Percentiles rank a stretch among this genome's conserved stretches.
phyloP scores from a whole-genome alignment of 2,113 vertebrate genomes.

The Poeciliopsis prolifica region DNA sequence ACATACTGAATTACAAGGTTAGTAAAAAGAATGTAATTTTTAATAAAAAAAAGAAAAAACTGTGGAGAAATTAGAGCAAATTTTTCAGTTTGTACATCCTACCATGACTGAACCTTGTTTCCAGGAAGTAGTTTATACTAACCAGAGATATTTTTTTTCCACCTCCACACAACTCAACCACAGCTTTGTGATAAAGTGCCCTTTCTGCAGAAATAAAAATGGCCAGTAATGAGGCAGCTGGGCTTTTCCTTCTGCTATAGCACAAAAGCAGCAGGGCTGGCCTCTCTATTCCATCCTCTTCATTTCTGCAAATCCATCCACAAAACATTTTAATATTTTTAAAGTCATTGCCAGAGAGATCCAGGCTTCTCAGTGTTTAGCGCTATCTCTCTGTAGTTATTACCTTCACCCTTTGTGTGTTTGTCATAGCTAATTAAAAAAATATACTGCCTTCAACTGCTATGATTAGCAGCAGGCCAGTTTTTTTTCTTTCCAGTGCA shows the following conservation, averaged over 20 bases:
- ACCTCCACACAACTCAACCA: constrained; percentile 2
- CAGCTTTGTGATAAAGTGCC: constrained; percentile 15
- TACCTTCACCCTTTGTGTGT: constrained; percentile 25
- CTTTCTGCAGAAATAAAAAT: constrained; percentile 8
- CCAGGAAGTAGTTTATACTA: constrained; percentile 1
- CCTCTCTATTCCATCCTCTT: background rate
- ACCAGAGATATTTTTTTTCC: constrained; percentile 18
- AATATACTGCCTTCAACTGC: constrained; percentile 4
- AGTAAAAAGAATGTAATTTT: too few species aligned
- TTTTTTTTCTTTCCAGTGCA: background rate
- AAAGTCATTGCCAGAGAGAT: constrained; percentile 10
- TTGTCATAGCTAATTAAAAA: constrained; percentile 31
- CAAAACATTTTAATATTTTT: constrained; percentile 43
- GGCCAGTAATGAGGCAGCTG: background rate
- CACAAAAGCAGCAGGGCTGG: constrained; percentile 5
- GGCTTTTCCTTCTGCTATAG: background rate
- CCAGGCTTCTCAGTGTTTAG: background rate
- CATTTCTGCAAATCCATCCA: constrained; percentile 17
- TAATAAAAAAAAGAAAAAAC: background rate
- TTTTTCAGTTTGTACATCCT: background rate
- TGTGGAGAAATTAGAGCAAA: background rate
- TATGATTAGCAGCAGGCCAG: constrained; percentile 3
- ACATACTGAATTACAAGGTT: background rate
- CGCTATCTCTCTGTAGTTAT: constrained; percentile 23
- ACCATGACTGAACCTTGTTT: constrained; percentile 1